Evolutionary conservation across 2,888 invertebrate genomes (phyloP).

Genomic region (Phortica magna): DNA sequence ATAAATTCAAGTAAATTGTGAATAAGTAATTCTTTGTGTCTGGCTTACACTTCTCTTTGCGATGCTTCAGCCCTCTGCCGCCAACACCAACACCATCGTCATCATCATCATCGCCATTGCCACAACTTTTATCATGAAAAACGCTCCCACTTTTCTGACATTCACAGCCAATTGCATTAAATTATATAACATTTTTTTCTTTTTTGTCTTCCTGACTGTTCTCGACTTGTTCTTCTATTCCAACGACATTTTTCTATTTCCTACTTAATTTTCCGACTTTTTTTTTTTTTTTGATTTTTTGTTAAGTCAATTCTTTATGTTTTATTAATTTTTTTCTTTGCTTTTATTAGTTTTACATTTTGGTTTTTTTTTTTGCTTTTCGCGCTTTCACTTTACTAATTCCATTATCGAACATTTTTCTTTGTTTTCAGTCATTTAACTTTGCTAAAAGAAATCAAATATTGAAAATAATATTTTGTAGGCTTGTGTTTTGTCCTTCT

Average conservation of each 20-base stretch:
- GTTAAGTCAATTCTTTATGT: not conserved
- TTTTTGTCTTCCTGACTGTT: not conserved
- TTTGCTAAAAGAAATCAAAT: not conserved
- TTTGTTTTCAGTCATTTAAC: slow-evolving; percentile 47
- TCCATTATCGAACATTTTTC: slow-evolving; percentile 64
- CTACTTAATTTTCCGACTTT: slow-evolving; percentile 16
- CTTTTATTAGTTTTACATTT: not conserved
- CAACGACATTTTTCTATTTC: slow-evolving; percentile 28
- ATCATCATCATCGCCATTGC: not conserved
- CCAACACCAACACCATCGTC: not conserved
- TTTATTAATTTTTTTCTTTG: slow-evolving; percentile 11
- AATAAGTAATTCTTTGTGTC: slow-evolving; percentile 34
- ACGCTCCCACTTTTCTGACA: not conserved
- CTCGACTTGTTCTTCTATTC: not conserved
- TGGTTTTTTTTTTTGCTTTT: slow-evolving; percentile 20
- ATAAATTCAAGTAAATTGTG: slow-evolving; percentile 41
- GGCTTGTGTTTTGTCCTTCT: too few relatives aligned
- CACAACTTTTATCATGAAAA: not conserved
- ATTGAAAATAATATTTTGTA: too few relatives aligned
- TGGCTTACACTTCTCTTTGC: not conserved
- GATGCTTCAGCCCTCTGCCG: not conserved
- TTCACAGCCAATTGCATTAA: slow-evolving; percentile 20
- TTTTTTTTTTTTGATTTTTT: slow-evolving; percentile 1
- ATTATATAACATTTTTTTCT: slow-evolving; percentile 2
- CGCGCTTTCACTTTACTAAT: slow-evolving; percentile 48